Evolutionary conservation across 2,797 vertebrate genomes (phyloP).

Genomic region (Catostomus latipinnis): DNA sequence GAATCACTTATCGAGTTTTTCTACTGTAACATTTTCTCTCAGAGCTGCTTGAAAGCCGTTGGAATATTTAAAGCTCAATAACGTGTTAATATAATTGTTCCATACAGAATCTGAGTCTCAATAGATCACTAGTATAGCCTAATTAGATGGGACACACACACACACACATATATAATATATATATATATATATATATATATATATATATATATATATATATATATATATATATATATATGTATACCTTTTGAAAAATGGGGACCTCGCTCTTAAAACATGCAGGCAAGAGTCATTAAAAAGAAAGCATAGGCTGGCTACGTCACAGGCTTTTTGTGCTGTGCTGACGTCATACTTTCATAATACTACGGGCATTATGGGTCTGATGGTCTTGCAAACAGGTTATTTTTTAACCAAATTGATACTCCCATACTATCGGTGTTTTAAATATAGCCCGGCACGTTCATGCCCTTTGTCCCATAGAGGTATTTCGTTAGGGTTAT

Average conservation of each 20-base stretch:
- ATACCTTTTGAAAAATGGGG: background rate
- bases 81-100: slow-evolving; percentile 1
- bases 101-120: background rate
- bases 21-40: slow-evolving; percentile 26
- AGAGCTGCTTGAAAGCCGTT: background rate
- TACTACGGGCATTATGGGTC: background rate
- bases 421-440: background rate
- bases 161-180: too few species aligned
- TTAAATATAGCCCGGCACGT: background rate
- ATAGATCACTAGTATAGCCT: background rate
- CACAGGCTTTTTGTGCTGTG: background rate
- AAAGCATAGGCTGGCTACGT: background rate
- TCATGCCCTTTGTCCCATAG: background rate
- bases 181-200: too few species aligned
- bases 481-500: background rate
- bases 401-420: background rate
- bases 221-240: too few species aligned
- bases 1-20: slow-evolving; percentile 36
- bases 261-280: background rate
- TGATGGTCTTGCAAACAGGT: background rate
- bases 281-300: too few species aligned
- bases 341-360: background rate
- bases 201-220: too few species aligned
- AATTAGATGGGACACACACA: background rate
- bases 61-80: background rate